Evolutionary conservation across 2,113 vertebrate genomes (phyloP).

Genomic region (Ramphastos sulfuratus): DNA sequence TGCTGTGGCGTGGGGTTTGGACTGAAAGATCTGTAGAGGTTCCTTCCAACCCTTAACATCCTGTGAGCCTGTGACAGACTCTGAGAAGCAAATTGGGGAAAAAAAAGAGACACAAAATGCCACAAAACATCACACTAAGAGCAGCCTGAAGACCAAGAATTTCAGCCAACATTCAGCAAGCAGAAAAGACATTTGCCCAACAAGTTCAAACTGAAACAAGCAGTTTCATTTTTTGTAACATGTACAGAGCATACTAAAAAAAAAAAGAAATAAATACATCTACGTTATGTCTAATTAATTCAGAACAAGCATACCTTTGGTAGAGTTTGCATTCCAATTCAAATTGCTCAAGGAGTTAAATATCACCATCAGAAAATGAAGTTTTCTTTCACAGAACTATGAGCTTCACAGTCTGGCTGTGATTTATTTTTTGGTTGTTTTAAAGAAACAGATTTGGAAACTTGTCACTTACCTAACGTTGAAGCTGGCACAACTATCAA

Average conservation of each 20-base stretch:
- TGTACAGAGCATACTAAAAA: not conserved
- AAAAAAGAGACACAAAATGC: not conserved
- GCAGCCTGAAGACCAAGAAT: not conserved
- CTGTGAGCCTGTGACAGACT: not conserved
- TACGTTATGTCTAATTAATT: not conserved
- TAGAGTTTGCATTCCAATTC: not conserved
- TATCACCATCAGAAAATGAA: not conserved
- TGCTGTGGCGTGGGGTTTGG: too few species aligned
- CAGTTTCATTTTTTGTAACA: not conserved
- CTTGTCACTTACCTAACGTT: constrained; percentile 85
- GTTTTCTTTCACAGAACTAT: not conserved
- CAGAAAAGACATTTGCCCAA: not conserved
- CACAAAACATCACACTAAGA: not conserved
- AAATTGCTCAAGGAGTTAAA: not conserved
- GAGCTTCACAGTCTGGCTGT: not conserved
- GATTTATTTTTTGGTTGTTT: not conserved
- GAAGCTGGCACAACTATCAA: constrained; percentile 94
- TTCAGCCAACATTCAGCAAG: not conserved
- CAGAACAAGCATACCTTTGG: not conserved
- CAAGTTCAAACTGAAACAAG: not conserved
- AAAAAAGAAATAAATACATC: not conserved
- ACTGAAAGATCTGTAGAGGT: too few species aligned
- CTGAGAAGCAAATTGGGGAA: not conserved
- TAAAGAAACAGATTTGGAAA: not conserved
- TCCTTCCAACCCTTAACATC: too few species aligned